Evolutionary conservation across 2,113 vertebrate species (phyloP).

Genomic region (Thalassoma bifasciatum): DNA sequence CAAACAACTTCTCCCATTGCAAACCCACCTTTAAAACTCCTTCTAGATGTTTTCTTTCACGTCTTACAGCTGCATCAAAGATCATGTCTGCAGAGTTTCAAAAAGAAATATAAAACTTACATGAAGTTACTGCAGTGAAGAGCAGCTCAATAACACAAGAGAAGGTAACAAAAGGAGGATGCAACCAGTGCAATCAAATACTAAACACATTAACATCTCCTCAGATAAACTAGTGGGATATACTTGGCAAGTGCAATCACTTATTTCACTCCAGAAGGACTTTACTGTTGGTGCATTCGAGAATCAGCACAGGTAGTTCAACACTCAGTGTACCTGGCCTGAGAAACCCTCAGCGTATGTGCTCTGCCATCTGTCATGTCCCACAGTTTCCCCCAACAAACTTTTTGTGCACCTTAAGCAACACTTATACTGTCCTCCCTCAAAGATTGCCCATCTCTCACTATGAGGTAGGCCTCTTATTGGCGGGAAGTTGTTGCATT

Average conservation of each 20-base stretch:
- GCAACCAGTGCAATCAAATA: background rate
- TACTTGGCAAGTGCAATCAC: slow-evolving; percentile 5
- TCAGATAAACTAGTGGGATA: background rate
- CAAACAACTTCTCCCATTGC: too few species aligned
- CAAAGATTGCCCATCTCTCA: too few species aligned
- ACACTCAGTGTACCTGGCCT: slow-evolving; percentile 74
- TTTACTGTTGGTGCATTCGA: background rate
- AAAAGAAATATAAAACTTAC: background rate
- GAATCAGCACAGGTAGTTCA: slow-evolving; percentile 68
- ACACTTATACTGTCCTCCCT: slow-evolving; percentile 25
- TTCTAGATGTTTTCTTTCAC: background rate
- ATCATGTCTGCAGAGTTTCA: background rate
- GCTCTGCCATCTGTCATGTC: slow-evolving; percentile 76
- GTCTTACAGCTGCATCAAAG: background rate
- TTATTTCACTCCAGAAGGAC: background rate
- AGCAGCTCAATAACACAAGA: background rate
- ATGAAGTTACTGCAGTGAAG: too few species aligned
- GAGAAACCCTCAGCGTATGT: slow-evolving; percentile 72
- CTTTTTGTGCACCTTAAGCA: slow-evolving; percentile 58
- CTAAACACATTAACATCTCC: background rate
- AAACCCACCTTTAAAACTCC: background rate
- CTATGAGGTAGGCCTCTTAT: too few species aligned
- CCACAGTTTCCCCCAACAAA: slow-evolving; percentile 60
- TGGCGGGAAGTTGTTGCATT: too few species aligned
- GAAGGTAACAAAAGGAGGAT: background rate